These are phyloP conservation scores for Calliphora vomitoria DNA, from an alignment of 2,888 invertebrate species.

Conservation along the genomic window DNA sequence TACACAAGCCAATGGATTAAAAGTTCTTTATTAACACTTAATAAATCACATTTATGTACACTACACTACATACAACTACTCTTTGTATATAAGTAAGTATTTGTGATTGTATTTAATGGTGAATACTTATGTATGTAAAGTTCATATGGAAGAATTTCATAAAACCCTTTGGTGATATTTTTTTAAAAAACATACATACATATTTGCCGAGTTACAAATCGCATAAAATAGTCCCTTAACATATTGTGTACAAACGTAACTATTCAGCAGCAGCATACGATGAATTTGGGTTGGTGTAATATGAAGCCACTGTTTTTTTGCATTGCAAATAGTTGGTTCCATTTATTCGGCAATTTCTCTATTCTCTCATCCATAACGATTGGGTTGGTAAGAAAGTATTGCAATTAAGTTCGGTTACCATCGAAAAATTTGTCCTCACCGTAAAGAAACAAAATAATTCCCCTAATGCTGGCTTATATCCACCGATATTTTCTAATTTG, in stretches of 20 bases:
- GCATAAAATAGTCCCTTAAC: conserved; percentile 54
- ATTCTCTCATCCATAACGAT: background rate
- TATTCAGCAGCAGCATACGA: background rate
- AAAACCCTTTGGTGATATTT: conserved; percentile 63
- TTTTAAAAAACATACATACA: conserved; percentile 30
- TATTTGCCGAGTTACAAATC: conserved; percentile 63
- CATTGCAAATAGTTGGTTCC: background rate
- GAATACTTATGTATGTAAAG: conserved; percentile 12
- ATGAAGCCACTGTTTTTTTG: background rate
- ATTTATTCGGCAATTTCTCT: background rate
- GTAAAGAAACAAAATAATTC: too few relatives aligned
- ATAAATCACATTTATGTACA: conserved; percentile 80
- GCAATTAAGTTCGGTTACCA: background rate
- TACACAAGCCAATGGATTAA: conserved; percentile 80
- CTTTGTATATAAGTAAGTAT: background rate
- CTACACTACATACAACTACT: conserved; percentile 12
- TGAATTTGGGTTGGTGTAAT: background rate
- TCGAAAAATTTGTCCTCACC: background rate
- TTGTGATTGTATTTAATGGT: background rate
- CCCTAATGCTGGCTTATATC: too few relatives aligned
- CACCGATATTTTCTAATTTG: too few relatives aligned
- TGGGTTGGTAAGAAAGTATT: background rate
- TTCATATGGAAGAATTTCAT: conserved; percentile 34
- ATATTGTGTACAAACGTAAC: background rate
- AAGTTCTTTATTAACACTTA: conserved; percentile 84